Conservation (phyloP, 2,113 vertebrate genomes). For the Pluvialis apricaria region DNA sequence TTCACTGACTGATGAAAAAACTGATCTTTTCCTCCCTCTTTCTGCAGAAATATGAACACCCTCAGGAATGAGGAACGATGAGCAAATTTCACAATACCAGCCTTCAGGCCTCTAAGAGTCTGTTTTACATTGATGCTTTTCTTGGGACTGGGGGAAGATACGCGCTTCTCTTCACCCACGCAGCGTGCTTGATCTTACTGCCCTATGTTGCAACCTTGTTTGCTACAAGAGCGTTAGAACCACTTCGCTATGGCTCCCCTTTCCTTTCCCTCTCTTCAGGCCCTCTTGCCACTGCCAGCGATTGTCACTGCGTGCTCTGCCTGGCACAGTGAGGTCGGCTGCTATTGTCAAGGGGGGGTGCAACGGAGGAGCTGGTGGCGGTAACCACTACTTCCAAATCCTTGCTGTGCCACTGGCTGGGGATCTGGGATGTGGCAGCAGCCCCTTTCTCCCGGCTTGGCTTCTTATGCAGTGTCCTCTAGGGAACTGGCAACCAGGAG, state of each 20-base stretch:
- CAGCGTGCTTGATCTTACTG: not conserved
- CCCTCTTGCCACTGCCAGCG: not conserved
- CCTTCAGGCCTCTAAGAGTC: not conserved
- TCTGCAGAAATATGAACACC: not conserved
- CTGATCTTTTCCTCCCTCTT: not conserved
- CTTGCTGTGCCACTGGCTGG: not conserved
- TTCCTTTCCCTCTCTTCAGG: not conserved
- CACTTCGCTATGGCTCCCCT: rapidly evolving
- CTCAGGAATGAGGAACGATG: not conserved
- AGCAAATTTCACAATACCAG: not conserved
- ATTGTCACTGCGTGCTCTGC: not conserved
- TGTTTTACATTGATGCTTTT: not conserved
- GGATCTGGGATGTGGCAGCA: not conserved
- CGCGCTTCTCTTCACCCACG: rapidly evolving
- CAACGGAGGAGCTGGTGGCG: not conserved
- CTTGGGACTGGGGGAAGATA: not conserved
- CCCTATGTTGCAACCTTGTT: rapidly evolving
- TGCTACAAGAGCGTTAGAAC: not conserved
- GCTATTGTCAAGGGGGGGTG: not conserved
- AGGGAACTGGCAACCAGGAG: not conserved
- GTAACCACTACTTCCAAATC: not conserved
- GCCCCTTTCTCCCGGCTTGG: not conserved
- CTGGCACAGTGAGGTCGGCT: not conserved
- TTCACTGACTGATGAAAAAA: not conserved
- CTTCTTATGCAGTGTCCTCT: not conserved